Percentiles rank a stretch among this genome's conserved stretches.
Conservation (phyloP, 2,797 vertebrate genomes). For the Microctenopoma stevenorrisi region DNA sequence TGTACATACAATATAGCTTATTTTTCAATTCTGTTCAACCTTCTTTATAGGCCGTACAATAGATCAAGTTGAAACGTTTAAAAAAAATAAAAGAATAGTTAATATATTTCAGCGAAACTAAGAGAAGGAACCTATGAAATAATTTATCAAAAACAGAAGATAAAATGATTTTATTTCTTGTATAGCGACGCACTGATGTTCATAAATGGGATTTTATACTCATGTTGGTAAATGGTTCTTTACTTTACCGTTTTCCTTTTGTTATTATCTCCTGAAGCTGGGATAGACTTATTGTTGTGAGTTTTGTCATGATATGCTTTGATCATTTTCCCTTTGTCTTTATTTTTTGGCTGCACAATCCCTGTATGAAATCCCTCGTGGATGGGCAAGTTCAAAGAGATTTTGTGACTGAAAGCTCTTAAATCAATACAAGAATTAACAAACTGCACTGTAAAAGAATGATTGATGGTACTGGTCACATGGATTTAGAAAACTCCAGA, state of each 20-base stretch:
- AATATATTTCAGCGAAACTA: constrained; percentile 85
- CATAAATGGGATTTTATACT: constrained; percentile 81
- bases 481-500: constrained; percentile 62
- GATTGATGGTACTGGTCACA: constrained; percentile 63
- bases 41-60: constrained; percentile 82
- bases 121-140: constrained; percentile 81
- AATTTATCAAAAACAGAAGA: constrained; percentile 82
- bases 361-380: constrained; percentile 62
- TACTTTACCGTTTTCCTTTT: constrained; percentile 55
- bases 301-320: constrained; percentile 73
- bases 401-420: constrained; percentile 65
- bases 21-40: constrained; percentile 85
- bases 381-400: constrained; percentile 65
- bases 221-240: constrained; percentile 69
- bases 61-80: constrained; percentile 73
- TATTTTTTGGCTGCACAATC: constrained; percentile 60
- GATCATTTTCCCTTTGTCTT: constrained; percentile 48
- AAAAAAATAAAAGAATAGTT: constrained; percentile 75
- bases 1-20: constrained; percentile 88
- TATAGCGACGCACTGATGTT: constrained; percentile 78
- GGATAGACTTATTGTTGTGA: constrained; percentile 74
- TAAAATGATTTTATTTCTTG: constrained; percentile 84
- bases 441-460: constrained; percentile 70
- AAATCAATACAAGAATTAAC: constrained; percentile 72
- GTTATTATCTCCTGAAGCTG: constrained; percentile 75